A percentile compares a stretch with the other conserved stretches of the same genome.
phyloP scores from a whole-genome alignment of 2,113 vertebrate genomes.

The Mixornis gularis region DNA sequence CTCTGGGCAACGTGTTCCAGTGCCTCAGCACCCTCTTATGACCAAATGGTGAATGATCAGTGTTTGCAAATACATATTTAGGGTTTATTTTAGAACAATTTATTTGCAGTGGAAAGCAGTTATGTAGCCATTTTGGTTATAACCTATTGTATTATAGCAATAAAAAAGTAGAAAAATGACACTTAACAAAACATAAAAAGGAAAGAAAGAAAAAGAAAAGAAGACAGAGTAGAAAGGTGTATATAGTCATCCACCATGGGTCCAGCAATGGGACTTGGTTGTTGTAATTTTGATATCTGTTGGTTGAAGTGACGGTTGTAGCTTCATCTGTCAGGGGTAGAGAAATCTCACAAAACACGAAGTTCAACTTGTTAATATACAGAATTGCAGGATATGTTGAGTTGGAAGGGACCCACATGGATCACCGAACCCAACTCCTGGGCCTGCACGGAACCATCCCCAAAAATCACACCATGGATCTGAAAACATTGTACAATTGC shows the following conservation, averaged over 20 bases:
- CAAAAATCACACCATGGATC: not conserved
- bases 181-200: not conserved
- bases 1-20: not conserved
- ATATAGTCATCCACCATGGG: not conserved
- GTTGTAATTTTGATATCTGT: not conserved
- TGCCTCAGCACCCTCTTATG: not conserved
- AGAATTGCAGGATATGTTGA: not conserved
- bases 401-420: not conserved
- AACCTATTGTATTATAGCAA: not conserved
- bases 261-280: not conserved
- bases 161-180: not conserved
- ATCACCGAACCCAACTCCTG: not conserved
- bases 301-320: not conserved
- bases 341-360: not conserved
- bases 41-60: not conserved
- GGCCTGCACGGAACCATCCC: not conserved
- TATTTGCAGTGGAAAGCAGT: not conserved
- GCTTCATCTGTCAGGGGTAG: not conserved
- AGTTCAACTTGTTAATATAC: not conserved
- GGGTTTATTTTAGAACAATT: not conserved
- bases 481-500: not conserved
- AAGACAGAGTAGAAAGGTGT: not conserved
- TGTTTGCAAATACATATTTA: not conserved
- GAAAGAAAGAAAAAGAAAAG: too few species aligned
- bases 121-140: not conserved